Conservation (phyloP, 2,113 vertebrate genomes). For the Colinus virginianus region DNA sequence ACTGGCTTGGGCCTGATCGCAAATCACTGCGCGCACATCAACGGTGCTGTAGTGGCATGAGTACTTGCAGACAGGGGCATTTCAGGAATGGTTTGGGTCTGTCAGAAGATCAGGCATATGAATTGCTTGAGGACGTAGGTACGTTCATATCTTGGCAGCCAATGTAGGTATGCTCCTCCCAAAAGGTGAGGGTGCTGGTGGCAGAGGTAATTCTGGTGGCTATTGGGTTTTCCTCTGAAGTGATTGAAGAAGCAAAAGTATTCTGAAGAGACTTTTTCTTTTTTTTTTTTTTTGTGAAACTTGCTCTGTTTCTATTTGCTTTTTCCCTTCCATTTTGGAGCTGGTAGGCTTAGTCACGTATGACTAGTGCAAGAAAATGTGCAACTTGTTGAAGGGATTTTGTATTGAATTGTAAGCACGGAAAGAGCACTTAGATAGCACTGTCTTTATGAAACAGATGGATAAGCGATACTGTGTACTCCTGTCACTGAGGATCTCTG, state of each 20-base stretch:
- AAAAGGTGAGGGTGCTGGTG: not conserved
- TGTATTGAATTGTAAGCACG: not conserved
- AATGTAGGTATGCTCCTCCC: fast-evolving
- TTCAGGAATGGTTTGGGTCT: not conserved
- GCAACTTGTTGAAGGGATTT: not conserved
- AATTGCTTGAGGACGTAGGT: not conserved
- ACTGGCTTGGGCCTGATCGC: not conserved
- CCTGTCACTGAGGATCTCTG: not conserved
- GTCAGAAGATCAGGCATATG: not conserved
- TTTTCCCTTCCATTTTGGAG: not conserved
- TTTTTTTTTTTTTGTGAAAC: not conserved
- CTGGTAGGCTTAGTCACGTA: fast-evolving
- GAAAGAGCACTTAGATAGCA: not conserved
- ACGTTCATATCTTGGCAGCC: not conserved
- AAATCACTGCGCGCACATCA: not conserved
- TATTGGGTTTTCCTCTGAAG: not conserved
- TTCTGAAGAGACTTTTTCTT: too few relatives aligned
- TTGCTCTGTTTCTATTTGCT: not conserved
- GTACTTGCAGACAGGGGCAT: not conserved
- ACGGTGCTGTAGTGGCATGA: not conserved
- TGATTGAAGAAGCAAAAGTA: not conserved
- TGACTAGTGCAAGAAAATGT: not conserved
- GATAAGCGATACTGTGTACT: not conserved
- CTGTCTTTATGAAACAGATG: not conserved
- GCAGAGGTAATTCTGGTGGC: not conserved